phyloP scores from a whole-genome alignment of 2,113 vertebrate genomes.

The Prionailurus bengalensis region DNA sequence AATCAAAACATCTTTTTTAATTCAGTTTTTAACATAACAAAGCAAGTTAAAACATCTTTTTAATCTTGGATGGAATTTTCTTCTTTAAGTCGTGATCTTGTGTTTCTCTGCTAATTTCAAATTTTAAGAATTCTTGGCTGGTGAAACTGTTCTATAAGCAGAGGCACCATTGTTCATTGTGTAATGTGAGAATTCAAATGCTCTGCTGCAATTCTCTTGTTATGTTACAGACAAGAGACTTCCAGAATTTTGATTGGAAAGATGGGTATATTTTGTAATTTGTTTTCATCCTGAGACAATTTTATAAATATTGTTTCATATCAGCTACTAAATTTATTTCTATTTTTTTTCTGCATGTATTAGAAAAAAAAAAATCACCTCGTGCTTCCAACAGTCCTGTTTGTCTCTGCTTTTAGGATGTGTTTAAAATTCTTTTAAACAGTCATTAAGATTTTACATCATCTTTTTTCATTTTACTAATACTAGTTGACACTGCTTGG shows the following conservation, averaged over 20 bases:
- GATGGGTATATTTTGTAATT: slow-evolving; percentile 38
- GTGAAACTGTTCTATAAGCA: slow-evolving; percentile 60
- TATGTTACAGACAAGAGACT: slow-evolving; percentile 17
- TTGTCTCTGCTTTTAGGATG: slow-evolving; percentile 21
- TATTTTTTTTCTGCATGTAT: slow-evolving; percentile 39
- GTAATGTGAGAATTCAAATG: slow-evolving; percentile 43
- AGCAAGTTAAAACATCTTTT: slow-evolving; percentile 49
- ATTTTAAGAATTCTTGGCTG: slow-evolving; percentile 64
- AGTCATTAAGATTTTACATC: slow-evolving; percentile 18
- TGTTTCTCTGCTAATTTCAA: slow-evolving; percentile 70
- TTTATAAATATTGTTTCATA: slow-evolving; percentile 60
- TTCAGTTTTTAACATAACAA: slow-evolving; percentile 47
- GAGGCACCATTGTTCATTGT: slow-evolving; percentile 55
- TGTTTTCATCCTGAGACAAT: slow-evolving; percentile 34
- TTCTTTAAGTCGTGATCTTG: slow-evolving; percentile 55
- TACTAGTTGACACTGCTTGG: slow-evolving; percentile 51
- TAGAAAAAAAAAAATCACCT: slow-evolving; percentile 2
- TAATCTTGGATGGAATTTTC: slow-evolving; percentile 34
- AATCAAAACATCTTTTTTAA: background rate
- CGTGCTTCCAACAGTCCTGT: background rate
- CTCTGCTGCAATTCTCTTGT: background rate
- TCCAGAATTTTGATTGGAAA: slow-evolving; percentile 53
- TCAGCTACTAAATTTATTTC: slow-evolving; percentile 53
- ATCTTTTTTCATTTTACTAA: slow-evolving; percentile 37
- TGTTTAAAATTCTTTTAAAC: slow-evolving; percentile 30